Percentiles rank a stretch among this genome's conserved stretches.
Evolutionary conservation across 2,888 invertebrate species (phyloP).

Genomic region (Agrilus biguttatus): DNA sequence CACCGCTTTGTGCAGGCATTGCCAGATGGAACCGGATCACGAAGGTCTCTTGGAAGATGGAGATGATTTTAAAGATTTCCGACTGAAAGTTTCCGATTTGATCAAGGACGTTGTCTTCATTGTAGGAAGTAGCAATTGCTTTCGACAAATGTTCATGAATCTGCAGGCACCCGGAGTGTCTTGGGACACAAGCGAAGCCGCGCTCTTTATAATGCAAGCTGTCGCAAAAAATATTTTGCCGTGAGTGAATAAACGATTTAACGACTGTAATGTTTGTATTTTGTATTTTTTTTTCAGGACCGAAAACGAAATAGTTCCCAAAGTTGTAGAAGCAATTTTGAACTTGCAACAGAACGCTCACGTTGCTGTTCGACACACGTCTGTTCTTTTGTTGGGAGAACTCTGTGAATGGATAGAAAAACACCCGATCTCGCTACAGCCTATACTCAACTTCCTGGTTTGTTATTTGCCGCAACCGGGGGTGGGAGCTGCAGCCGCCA

Average conservation of each 20-base stretch:
- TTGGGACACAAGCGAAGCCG: conserved; percentile 91
- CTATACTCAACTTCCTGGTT: conserved; percentile 67
- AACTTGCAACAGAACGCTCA: conserved; percentile 69
- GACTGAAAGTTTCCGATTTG: conserved; percentile 78
- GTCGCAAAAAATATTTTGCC: conserved; percentile 90
- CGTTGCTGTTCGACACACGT: conserved; percentile 77
- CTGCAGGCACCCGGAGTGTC: conserved; percentile 57
- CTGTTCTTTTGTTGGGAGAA: conserved; percentile 76
- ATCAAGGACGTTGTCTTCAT: conserved; percentile 96
- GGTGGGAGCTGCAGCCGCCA: conserved; percentile 68
- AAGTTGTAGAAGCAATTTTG: conserved; percentile 83
- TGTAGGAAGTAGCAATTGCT: conserved; percentile 83
- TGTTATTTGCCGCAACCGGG: conserved; percentile 56
- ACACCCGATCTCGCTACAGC: conserved; percentile 69
- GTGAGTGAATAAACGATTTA: conserved; percentile 41
- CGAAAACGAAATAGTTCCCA: conserved; percentile 84
- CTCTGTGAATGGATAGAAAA: conserved; percentile 89
- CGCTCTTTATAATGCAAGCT: conserved; percentile 87
- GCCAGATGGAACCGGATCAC: conserved; percentile 91
- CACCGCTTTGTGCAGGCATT: conserved; percentile 74
- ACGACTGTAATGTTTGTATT: no score
- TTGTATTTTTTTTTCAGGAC: conserved; percentile 41
- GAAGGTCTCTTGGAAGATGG: conserved; percentile 72
- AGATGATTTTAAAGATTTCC: conserved; percentile 73
- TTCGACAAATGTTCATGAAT: conserved; percentile 76